phyloP scores from a whole-genome alignment of 1,140 invertebrate species.

The Brachionus asplanchnoidis region DNA sequence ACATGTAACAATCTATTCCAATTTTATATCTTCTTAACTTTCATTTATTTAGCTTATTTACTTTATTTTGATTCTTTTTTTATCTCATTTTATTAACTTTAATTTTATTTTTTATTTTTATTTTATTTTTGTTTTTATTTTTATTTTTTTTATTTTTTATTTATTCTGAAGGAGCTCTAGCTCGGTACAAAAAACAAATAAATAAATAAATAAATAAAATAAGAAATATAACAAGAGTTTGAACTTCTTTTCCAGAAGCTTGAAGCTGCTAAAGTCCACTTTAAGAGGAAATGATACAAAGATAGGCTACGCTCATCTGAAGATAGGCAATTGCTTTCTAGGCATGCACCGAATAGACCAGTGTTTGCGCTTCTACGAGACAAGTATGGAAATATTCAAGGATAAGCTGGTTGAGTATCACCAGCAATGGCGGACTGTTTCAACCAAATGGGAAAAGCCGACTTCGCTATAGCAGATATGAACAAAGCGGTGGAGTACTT shows the following conservation, averaged over 20 bases:
- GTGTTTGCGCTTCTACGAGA: not conserved
- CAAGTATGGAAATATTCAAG: not conserved
- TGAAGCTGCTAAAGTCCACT: not conserved
- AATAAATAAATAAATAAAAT: too few species aligned
- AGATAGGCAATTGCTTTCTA: conserved; percentile 1
- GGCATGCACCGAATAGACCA: not conserved
- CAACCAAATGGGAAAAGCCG: not conserved
- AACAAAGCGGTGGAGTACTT: not conserved
- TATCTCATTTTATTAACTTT: too few species aligned
- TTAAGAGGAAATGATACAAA: not conserved
- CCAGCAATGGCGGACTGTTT: not conserved
- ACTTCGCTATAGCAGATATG: not conserved
- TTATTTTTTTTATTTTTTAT: too few species aligned
- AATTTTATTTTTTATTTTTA: too few species aligned
- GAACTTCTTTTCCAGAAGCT: not conserved
- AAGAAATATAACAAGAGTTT: too few species aligned
- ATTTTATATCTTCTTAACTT: too few species aligned
- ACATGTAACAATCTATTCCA: too few species aligned
- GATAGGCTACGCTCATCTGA: not conserved
- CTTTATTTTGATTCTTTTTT: too few species aligned
- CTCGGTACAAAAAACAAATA: too few species aligned
- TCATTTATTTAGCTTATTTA: too few species aligned
- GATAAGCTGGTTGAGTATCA: not conserved
- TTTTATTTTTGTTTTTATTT: too few species aligned
- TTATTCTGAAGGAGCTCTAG: too few species aligned